These are phyloP conservation scores for Catharus bicknelli DNA, from an alignment of 2,113 vertebrate genomes.

Conservation along the genomic window DNA sequence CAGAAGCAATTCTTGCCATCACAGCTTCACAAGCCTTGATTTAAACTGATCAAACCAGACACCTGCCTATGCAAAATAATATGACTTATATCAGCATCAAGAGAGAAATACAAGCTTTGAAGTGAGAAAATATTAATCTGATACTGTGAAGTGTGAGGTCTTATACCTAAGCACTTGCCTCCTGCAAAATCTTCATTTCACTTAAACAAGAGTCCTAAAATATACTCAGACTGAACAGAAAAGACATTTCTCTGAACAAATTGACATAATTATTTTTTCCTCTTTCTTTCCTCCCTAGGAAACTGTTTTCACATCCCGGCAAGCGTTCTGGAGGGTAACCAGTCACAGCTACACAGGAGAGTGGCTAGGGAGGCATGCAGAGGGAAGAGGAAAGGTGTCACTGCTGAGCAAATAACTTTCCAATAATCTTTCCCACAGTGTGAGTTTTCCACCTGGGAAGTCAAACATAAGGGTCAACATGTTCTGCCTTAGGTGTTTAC, in stretches of 20 bases:
- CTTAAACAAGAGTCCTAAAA: constrained; percentile 45
- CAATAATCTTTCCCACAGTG: neutral
- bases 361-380: neutral
- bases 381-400: neutral
- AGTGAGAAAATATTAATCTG: constrained; percentile 56
- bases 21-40: constrained; percentile 47
- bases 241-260: neutral
- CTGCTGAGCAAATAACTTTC: constrained; percentile 1
- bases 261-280: neutral
- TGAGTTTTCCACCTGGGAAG: constrained; percentile 14
- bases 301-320: neutral
- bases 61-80: constrained; percentile 30
- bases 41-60: constrained; percentile 62
- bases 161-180: constrained; percentile 25
- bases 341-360: neutral
- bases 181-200: constrained; percentile 41
- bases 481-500: neutral
- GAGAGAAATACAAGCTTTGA: constrained; percentile 53
- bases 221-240: neutral
- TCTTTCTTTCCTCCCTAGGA: neutral
- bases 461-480: neutral
- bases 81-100: constrained; percentile 39
- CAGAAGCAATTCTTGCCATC: constrained; percentile 43
- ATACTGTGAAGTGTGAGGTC: constrained; percentile 6
- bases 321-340: neutral